Base-by-base conservation (phyloP, 2,797 vertebrate species). In the Meda fulgida region DNA sequence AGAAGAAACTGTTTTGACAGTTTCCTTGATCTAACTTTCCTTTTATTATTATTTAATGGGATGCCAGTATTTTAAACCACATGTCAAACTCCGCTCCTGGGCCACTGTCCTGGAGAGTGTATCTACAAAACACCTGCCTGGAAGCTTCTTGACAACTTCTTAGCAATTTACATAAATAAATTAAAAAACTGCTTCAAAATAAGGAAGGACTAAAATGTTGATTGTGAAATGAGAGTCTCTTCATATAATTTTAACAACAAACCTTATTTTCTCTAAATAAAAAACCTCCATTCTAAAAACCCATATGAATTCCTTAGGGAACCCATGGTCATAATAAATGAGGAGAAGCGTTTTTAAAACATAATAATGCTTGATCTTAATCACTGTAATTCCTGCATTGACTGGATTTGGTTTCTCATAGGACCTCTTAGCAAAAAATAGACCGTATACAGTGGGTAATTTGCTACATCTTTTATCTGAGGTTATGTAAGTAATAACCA, bases 331-430 rank as follows among this genome's bases (percentile, higher is more conserved):
- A 83, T 65, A 83, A 65, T 63, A 77, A 77, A 77, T 58, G 73
- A 26, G 31, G 73, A 18, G 51, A 36, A 48, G 21, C 2, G 0
- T 58, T 73, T 26, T 18, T n/a, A 36, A 55, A 38, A 58, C 5
- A 46, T 4, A 46, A 60, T 40, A 29, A 29, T 13, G 19, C 26
- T 48, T 23, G 34, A 48, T 29, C 19, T 2, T 53, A 72, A 60
- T 72, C 36, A 72, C 36, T 31, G 4, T 14, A 11, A 36, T 48
- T 60, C 14, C 26, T 83, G 16, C n/a, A 60, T n/a, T n/a, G 75
- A 16, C 53, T 78, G 23, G 34, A 78, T 77, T 65, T 18, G 70
- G 63, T 73, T 73, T 65, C 70, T 73, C 36, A 55, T 19, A 72
- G 36, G 69, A 63, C 26, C 26, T 43, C 69, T 10, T 38, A 71